These are phyloP conservation scores for Mastacembelus armatus DNA, from an alignment of 2,797 vertebrate genomes.

Conservation along the genomic window DNA sequence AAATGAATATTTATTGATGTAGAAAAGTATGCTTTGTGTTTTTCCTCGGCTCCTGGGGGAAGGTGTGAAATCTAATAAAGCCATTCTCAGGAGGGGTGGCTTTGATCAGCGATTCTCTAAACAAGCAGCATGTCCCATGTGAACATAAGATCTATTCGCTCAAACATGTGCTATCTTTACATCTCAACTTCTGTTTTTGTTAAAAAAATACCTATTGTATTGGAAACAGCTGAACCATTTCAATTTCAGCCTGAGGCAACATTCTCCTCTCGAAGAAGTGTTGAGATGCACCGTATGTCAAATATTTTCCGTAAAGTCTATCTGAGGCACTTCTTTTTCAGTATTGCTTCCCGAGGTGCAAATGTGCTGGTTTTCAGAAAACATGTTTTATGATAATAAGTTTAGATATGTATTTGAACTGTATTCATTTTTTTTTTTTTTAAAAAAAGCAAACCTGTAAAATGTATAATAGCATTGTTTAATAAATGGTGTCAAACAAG, in stretches of 20 bases:
- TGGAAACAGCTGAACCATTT: slow-evolving; percentile 87
- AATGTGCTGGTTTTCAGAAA: slow-evolving; percentile 50
- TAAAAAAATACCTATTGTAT: slow-evolving; percentile 81
- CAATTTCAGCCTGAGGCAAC: slow-evolving; percentile 79
- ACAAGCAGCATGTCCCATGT: slow-evolving; percentile 82
- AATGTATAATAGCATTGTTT: slow-evolving; percentile 36
- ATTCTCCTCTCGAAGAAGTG: slow-evolving; percentile 66
- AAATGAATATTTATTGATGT: slow-evolving; percentile 83
- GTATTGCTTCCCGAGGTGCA: slow-evolving; percentile 35
- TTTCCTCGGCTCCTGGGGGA: slow-evolving; percentile 75
- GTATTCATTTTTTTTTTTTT: slow-evolving; percentile 72
- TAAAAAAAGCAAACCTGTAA: slow-evolving; percentile 71
- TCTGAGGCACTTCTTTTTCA: slow-evolving; percentile 10
- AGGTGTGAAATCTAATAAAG: slow-evolving; percentile 88
- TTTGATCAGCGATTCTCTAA: slow-evolving; percentile 87
- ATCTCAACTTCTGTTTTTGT: slow-evolving; percentile 79
- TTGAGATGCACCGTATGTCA: slow-evolving; percentile 60
- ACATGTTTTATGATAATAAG: slow-evolving; percentile 79
- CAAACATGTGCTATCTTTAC: slow-evolving; percentile 82
- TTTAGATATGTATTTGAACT: slow-evolving; percentile 69
- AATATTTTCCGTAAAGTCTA: slow-evolving; percentile 51
- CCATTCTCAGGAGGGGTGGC: slow-evolving; percentile 79
- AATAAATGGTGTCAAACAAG: slow-evolving; percentile 19
- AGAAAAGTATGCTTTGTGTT: slow-evolving; percentile 83
- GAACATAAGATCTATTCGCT: slow-evolving; percentile 76